Percentiles rank a stretch among this genome's conserved stretches.
Conservation (phyloP, 2,888 invertebrate genomes). For the Panzeria rudis region DNA sequence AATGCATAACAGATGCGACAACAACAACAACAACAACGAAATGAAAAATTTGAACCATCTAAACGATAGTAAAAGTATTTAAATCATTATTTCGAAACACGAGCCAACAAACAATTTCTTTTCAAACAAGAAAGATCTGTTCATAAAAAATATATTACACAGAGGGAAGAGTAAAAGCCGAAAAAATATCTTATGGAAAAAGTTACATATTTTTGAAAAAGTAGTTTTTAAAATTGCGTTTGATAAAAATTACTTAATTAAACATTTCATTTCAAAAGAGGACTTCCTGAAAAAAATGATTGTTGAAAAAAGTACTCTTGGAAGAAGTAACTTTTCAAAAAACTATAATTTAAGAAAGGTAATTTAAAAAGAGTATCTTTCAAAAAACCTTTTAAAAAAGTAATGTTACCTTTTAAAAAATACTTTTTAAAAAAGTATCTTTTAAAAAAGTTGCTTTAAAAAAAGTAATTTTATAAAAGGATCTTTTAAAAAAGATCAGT, state of each 20-base stretch:
- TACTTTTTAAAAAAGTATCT: background rate
- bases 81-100: slow-evolving; percentile 64
- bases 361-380: background rate
- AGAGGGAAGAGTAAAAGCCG: background rate
- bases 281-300: no score
- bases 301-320: no score
- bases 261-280: background rate
- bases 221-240: no score
- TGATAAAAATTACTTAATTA: background rate
- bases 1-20: slow-evolving; percentile 65
- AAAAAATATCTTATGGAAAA: background rate
- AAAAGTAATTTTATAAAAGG: background rate
- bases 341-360: background rate
- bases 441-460: background rate
- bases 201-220: no score
- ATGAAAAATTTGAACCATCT: slow-evolving; percentile 32
- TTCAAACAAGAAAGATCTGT: background rate
- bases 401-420: background rate
- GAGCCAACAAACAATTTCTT: slow-evolving; percentile 23
- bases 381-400: background rate
- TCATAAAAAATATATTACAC: no score
- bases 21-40: slow-evolving; percentile 49
- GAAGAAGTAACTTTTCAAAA: no score
- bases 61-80: slow-evolving; percentile 71
- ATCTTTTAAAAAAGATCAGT: background rate